Percentiles rank a stretch among this genome's conserved stretches.
phyloP scores from a whole-genome alignment of 2,888 invertebrate species.

The Drosophila mayaguana region DNA sequence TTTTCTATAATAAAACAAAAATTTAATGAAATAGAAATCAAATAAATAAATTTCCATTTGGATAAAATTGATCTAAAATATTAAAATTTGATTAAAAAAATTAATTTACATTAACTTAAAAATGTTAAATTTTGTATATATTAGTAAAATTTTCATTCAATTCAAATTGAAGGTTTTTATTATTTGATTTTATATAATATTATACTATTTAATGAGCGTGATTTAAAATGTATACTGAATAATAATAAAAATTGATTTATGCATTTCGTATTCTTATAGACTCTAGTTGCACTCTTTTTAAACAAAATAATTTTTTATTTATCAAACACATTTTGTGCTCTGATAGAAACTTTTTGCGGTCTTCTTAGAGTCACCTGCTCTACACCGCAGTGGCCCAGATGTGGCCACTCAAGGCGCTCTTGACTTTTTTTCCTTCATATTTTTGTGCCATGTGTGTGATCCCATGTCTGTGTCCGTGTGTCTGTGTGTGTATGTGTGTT shows the following conservation, averaged over 20 bases:
- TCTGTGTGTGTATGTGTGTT: slow-evolving; percentile 2
- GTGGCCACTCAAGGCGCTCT: slow-evolving; percentile 32
- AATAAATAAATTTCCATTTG: no score
- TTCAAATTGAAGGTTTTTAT: no score
- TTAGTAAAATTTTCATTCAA: no score
- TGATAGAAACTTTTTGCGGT: not conserved
- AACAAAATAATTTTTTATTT: not conserved
- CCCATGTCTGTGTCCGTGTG: not conserved
- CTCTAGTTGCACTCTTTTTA: not conserved
- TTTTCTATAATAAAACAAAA: no score
- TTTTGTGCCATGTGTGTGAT: not conserved
- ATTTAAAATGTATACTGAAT: not conserved
- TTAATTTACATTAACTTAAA: no score
- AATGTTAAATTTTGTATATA: no score
- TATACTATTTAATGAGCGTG: not conserved
- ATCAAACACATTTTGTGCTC: not conserved
- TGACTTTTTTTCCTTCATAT: slow-evolving; percentile 21
- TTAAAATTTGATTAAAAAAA: no score
- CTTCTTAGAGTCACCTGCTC: slow-evolving; percentile 18
- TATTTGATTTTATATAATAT: no score
- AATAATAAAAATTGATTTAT: not conserved
- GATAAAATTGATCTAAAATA: no score
- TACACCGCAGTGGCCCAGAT: slow-evolving; percentile 1
- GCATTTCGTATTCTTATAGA: not conserved
- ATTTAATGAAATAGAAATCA: no score